These are phyloP conservation scores for Lasiurus cinereus DNA, from an alignment of 2,113 vertebrate species.

Conservation along the genomic window DNA sequence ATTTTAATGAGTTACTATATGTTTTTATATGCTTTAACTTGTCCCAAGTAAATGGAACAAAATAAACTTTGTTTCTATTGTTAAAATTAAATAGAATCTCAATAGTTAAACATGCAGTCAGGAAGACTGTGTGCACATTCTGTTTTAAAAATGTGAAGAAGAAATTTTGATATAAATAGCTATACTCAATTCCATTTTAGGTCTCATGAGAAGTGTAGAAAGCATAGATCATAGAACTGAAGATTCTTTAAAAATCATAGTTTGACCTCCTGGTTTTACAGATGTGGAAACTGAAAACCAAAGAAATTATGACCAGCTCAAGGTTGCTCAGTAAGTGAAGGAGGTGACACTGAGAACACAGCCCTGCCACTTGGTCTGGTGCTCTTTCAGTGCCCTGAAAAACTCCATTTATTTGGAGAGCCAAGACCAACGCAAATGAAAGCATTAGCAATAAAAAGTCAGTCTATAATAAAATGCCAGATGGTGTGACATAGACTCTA, in stretches of 20 bases:
- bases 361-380: not conserved
- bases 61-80: not conserved
- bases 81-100: constrained; percentile 16
- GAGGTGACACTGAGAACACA: not conserved
- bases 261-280: constrained; percentile 31
- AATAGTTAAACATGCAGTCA: not conserved
- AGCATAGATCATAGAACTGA: not conserved
- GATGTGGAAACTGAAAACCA: not conserved
- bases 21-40: constrained; percentile 12
- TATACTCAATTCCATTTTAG: not conserved
- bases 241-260: not conserved
- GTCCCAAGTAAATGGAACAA: not conserved
- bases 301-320: not conserved
- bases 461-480: not conserved
- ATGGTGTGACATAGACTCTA: not conserved
- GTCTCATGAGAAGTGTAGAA: not conserved
- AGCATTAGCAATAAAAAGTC: not conserved
- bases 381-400: not conserved
- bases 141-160: constrained; percentile 28
- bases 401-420: not conserved
- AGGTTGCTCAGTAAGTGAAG: not conserved
- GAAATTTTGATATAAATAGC: constrained; percentile 16
- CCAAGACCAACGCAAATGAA: constrained; percentile 19
- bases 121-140: not conserved
- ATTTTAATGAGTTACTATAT: not conserved